Evolutionary conservation across 2,113 vertebrate genomes (phyloP), one percentile per base, ranked within the genome.

Genomic region (Menidia beryllina): DNA sequence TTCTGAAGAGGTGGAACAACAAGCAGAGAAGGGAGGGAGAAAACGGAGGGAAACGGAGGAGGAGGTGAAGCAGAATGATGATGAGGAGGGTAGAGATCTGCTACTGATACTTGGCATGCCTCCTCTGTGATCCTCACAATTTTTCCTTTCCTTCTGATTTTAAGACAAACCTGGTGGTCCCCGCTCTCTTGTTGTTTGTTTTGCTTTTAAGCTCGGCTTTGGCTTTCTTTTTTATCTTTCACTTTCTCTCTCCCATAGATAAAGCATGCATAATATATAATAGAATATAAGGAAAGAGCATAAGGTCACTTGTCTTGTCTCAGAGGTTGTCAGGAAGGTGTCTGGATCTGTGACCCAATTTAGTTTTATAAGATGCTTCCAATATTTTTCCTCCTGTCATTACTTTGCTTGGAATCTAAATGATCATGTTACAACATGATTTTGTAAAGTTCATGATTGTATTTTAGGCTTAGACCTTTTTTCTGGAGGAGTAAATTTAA

Each of bases 51-150:
- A 83, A 52, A 62, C 52, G 19, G 72, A 89, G 43, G 77, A 79
- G 34, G 75, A 86, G 51, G 81, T 89, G 78, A 84, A 92, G 77
- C 91, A 41, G 12, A 15, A 15, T 41, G 19, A 43, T 14, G 17
- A 84, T 38, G 77, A 90, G 78, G 86, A 92, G 79, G 92, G 93
- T 93, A 92, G 84, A 90, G 85, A 72, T 69, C 64, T 51, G 72
- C 67, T 68, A 75, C 62, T 62, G 34, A 49, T 88, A 79, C 77
- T 89, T 81, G 71, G 91, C 89, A 92, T 91, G 88, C 56, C 50
- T 75, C 77, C 85, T 71, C 26, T 51, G 48, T 66, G 7, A 52
- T 36, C 38, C 61, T 54, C 6, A 1, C 47, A n/a, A 19, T 26
- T 26, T 23, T 78, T 38, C 19, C 51, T 45, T 69, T 23, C 39